Evolutionary conservation across 37 sponge, comb jelly and placozoan species (phyloP).

Genomic region (Aphrocallistes beatrix): DNA sequence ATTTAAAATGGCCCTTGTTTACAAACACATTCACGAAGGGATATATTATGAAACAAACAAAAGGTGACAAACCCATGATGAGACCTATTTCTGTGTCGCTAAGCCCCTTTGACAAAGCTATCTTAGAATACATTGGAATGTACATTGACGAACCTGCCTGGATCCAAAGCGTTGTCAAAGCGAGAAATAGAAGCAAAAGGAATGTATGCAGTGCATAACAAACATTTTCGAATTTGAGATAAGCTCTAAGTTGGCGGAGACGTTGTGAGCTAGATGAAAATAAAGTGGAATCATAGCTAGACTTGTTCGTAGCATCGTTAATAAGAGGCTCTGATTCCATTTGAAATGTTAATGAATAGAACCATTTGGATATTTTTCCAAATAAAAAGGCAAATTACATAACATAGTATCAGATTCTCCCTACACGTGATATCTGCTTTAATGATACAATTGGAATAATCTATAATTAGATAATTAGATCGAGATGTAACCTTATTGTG

Average conservation of each 20-base stretch:
- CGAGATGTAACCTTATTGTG: too few relatives aligned
- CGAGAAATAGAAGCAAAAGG: neutral
- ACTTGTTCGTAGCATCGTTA: neutral
- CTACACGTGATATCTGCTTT: too few relatives aligned
- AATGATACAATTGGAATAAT: too few relatives aligned
- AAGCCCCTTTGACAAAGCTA: neutral
- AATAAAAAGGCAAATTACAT: too few relatives aligned
- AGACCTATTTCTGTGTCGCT: constrained; percentile 2
- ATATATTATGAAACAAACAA: neutral
- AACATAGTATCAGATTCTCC: too few relatives aligned
- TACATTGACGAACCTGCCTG: neutral
- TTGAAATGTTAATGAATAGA: too few relatives aligned
- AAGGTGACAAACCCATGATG: neutral
- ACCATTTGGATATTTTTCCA: too few relatives aligned
- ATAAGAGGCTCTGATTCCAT: neutral
- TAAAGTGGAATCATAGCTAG: neutral
- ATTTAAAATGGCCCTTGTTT: neutral
- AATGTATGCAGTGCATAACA: neutral
- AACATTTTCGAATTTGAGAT: neutral
- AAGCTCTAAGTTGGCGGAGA: too few relatives aligned
- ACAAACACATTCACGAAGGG: neutral
- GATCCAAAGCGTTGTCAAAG: neutral
- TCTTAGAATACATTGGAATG: neutral
- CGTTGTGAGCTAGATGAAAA: too few relatives aligned
- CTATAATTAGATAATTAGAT: too few relatives aligned